Percentiles rank a stretch among this genome's conserved stretches.
These are phyloP conservation scores for Sceliomorpha sp. DNA, from an alignment of 2,888 invertebrate genomes.

Conservation along the genomic window DNA sequence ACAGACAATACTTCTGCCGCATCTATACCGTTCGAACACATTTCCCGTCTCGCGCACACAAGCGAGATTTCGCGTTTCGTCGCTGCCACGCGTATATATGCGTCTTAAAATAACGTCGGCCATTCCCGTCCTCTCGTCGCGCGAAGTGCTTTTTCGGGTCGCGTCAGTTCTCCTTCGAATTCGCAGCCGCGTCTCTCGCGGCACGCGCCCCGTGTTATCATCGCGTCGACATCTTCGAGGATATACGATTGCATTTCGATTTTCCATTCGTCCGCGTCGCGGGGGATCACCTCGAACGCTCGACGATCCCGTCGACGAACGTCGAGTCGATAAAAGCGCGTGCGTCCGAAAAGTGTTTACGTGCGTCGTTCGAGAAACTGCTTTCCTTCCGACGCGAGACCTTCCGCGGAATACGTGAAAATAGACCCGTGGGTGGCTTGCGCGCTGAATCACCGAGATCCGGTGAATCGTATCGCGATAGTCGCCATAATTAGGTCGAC, in stretches of 20 bases:
- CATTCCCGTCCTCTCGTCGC: conserved; percentile 56
- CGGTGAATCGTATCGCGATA: conserved; percentile 27
- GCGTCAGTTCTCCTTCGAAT: conserved; percentile 46
- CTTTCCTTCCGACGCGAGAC: no score
- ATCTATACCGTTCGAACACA: no score
- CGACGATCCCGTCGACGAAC: no score
- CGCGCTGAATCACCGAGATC: conserved; percentile 38
- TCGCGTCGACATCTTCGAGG: conserved; percentile 25
- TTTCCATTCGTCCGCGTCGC: conserved; percentile 21
- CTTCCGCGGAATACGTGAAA: conserved; percentile 25
- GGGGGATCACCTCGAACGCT: background rate
- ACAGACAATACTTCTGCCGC: no score
- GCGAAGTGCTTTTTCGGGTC: conserved; percentile 71
- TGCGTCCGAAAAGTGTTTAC: conserved; percentile 2
- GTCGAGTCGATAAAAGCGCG: background rate
- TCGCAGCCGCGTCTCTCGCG: conserved; percentile 12
- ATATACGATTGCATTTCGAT: conserved; percentile 24
- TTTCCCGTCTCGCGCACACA: conserved; percentile 7
- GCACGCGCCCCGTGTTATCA: conserved; percentile 22
- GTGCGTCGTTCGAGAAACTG: no score
- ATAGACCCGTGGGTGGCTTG: conserved; percentile 52
- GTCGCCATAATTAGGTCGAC: conserved; percentile 26
- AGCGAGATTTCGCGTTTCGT: conserved; percentile 35
- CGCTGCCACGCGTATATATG: conserved; percentile 36
- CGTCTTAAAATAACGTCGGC: conserved; percentile 67